Evolutionary conservation across 2,888 invertebrate genomes (phyloP).

Genomic region (Crematogaster levior): DNA sequence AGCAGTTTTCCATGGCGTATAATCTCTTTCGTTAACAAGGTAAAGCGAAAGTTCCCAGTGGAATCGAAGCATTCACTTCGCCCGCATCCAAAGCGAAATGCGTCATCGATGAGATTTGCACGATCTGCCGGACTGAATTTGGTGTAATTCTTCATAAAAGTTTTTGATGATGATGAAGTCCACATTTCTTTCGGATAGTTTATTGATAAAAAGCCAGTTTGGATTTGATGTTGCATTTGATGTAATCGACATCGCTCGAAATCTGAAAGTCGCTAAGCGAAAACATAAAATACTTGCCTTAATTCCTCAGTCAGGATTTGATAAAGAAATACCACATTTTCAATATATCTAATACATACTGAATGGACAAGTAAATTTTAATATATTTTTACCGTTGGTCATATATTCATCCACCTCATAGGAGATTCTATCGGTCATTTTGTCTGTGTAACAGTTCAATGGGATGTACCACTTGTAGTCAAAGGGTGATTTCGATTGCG

Average conservation of each 20-base stretch:
- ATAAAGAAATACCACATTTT: neutral
- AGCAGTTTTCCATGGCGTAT: conserved; percentile 95
- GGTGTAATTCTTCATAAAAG: conserved; percentile 88
- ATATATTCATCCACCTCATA: conserved; percentile 92
- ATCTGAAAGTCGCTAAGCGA: conserved; percentile 87
- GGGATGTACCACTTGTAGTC: conserved; percentile 93
- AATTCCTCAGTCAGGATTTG: neutral
- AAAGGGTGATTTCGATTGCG: conserved; percentile 86
- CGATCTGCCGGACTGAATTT: conserved; percentile 92
- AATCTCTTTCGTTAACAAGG: conserved; percentile 90
- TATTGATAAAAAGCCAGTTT: conserved; percentile 93
- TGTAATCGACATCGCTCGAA: conserved; percentile 90
- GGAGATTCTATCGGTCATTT: conserved; percentile 86
- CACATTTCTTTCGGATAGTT: conserved; percentile 91
- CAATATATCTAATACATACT: conserved; percentile 26
- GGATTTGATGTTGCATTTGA: conserved; percentile 94
- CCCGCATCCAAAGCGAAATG: conserved; percentile 92
- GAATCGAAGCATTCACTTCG: conserved; percentile 88
- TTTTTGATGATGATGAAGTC: conserved; percentile 88
- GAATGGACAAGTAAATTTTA: conserved; percentile 45
- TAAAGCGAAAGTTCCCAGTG: conserved; percentile 90
- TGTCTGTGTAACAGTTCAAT: conserved; percentile 91
- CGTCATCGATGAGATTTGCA: conserved; percentile 93
- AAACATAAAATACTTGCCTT: conserved; percentile 27
- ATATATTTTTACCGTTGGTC: conserved; percentile 88